Conservation (phyloP, 2,113 vertebrate genomes). For the Meles meles region DNA sequence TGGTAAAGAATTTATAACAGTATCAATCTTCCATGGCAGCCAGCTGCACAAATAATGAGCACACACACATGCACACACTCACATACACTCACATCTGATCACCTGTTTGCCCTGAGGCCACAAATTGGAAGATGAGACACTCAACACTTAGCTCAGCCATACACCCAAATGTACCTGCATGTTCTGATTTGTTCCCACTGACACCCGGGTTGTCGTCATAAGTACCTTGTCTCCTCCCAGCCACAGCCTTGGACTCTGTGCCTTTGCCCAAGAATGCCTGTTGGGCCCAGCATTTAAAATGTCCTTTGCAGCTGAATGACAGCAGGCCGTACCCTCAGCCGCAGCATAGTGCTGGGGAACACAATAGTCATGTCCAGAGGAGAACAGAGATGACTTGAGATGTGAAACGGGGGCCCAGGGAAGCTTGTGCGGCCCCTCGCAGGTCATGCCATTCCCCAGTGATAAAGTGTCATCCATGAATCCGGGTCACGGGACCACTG, state of each 20-base stretch:
- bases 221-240: conserved; percentile 45
- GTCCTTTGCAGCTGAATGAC: neutral
- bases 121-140: conserved; percentile 63
- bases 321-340: rapidly evolving
- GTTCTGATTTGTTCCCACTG: conserved; percentile 43
- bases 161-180: neutral
- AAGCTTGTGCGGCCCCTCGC: neutral
- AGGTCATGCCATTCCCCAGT: neutral
- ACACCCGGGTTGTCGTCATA: conserved; percentile 15
- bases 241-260: neutral
- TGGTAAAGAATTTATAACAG: conserved; percentile 23
- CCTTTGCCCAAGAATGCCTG: neutral
- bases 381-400: neutral
- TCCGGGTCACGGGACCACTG: neutral
- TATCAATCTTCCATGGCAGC: neutral
- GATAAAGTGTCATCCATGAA: neutral
- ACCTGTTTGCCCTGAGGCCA: conserved; percentile 65
- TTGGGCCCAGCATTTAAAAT: neutral
- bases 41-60: conserved; percentile 50
- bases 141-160: neutral
- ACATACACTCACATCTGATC: neutral
- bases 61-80: neutral
- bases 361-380: neutral
- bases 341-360: neutral
- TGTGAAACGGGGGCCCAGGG: neutral